Evolutionary conservation across 2,888 invertebrate species (phyloP), one percentile per base, ranked within the genome.

Genomic region (Tenodera sinensis): DNA sequence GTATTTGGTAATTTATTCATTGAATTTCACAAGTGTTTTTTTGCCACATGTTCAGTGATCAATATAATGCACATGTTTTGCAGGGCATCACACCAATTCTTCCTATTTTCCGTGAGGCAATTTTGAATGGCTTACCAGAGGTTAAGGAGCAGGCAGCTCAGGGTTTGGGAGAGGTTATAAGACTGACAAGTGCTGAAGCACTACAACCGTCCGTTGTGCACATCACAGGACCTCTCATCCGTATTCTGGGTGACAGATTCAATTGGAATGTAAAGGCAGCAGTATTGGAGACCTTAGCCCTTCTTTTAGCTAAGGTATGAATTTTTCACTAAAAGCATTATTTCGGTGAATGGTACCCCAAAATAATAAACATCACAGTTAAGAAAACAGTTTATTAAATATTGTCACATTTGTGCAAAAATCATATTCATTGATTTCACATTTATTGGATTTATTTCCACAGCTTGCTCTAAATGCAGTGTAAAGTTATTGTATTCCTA

Each of bases 171-270:
- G 96, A 96, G 93, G 95, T 98, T 27, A 98, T 98, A 92, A 95
- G 95, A 92, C 94, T 97, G 90, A 98, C 99, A 9, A 97, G 97
- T 91, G 96, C 98, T 0, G 95, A 96, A 88, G 98, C 99, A 8
- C 94, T 99, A 89, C 98, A 98, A 93, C 97, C 99, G 0, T 99
- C 99, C 87, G 99, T 99, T 6, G 97, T 99, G 90, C 97, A 98
- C 93, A 98, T 99, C 92, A 99, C 99, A 7, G 99, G 99, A 0
- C 99, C 99, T 0, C 95, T 99, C 90, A 99, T 99, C 94, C 96
- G 99, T 92, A 99, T 99, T 93, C 95, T 99, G 88, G 99, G 99
- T 15, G 98, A 99, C 93, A 95, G 99, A 90, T 99, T 99, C 93
- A 97, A 97, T 92, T 96, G 97, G 92, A 98, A 97, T 92, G 98